phyloP scores from a whole-genome alignment of 2,888 invertebrate genomes.

The Caenorhabditis sp. region DNA sequence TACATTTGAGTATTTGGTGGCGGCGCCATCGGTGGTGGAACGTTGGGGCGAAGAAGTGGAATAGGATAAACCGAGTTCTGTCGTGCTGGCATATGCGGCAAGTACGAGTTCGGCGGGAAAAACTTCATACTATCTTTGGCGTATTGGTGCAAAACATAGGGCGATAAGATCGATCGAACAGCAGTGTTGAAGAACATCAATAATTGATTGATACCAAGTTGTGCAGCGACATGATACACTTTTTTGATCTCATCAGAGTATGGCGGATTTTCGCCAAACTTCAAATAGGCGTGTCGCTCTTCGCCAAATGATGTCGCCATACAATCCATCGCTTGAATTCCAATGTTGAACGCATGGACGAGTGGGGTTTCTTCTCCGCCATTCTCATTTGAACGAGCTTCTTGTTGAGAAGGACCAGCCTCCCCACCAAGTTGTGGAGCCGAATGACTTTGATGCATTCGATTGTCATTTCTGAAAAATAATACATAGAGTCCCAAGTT shows the following conservation, averaged over 20 bases:
- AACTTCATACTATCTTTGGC: constrained; percentile 26
- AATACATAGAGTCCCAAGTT: background rate
- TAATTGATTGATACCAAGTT: constrained; percentile 18
- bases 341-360: constrained; percentile 17
- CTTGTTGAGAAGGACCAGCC: background rate
- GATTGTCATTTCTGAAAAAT: constrained; percentile 19
- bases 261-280: constrained; percentile 20
- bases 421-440: constrained; percentile 62
- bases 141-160: constrained; percentile 31
- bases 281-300: constrained; percentile 20
- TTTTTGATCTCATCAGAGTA: constrained; percentile 17
- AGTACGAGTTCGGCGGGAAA: constrained; percentile 5
- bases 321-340: constrained; percentile 41
- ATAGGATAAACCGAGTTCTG: background rate
- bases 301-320: constrained; percentile 22
- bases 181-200: constrained; percentile 24
- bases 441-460: constrained; percentile 62
- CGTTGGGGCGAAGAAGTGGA: constrained; percentile 4
- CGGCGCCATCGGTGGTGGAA: background rate
- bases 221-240: constrained; percentile 11
- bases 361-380: background rate
- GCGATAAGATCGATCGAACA: constrained; percentile 23
- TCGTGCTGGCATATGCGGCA: background rate
- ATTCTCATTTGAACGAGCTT: background rate
- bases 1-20: background rate